A percentile compares a stretch with the other conserved stretches of the same genome.
These are phyloP conservation scores for Ciona savignyi DNA, from an alignment of 23 tunicate genomes.

Conservation along the genomic window DNA sequence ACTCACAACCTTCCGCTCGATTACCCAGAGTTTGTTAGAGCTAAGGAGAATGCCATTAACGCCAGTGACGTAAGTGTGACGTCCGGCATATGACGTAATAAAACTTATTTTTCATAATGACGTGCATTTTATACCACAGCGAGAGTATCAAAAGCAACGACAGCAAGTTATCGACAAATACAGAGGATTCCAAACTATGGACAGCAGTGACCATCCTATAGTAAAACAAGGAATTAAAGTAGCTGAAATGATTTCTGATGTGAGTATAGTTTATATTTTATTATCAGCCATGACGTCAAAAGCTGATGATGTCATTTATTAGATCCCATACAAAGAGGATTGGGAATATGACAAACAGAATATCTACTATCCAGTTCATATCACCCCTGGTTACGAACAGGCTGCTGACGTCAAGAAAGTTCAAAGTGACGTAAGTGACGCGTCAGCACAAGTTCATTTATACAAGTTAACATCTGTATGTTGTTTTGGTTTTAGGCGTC, in stretches of 20 bases:
- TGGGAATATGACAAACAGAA: conserved; percentile 92
- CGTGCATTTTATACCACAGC: conserved; percentile 10
- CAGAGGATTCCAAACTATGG: conserved; percentile 87
- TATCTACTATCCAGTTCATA: conserved; percentile 76
- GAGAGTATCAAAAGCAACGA: conserved; percentile 52
- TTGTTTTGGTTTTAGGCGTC: conserved; percentile 36
- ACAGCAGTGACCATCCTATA: conserved; percentile 64
- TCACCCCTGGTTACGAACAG: conserved; percentile 85
- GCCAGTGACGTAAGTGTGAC: conserved; percentile 49
- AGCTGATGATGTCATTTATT: neutral
- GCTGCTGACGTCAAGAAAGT: conserved; percentile 43
- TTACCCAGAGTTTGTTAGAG: conserved; percentile 36
- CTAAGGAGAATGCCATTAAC: conserved; percentile 39
- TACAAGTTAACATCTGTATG: no score
- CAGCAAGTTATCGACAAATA: conserved; percentile 49
- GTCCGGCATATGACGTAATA: neutral
- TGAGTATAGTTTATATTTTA: neutral
- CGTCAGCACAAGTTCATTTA: neutral
- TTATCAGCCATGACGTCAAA: neutral
- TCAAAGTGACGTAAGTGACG: conserved; percentile 51
- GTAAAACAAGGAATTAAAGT: conserved; percentile 70
- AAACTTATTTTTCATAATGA: neutral
- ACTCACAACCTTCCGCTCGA: conserved; percentile 41
- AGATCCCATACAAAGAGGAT: conserved; percentile 23
- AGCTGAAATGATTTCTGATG: conserved; percentile 53